Percentiles rank a stretch among this genome's conserved stretches.
Evolutionary conservation across 1,140 invertebrate genomes (phyloP).

Genomic region (Bombus affinis): DNA sequence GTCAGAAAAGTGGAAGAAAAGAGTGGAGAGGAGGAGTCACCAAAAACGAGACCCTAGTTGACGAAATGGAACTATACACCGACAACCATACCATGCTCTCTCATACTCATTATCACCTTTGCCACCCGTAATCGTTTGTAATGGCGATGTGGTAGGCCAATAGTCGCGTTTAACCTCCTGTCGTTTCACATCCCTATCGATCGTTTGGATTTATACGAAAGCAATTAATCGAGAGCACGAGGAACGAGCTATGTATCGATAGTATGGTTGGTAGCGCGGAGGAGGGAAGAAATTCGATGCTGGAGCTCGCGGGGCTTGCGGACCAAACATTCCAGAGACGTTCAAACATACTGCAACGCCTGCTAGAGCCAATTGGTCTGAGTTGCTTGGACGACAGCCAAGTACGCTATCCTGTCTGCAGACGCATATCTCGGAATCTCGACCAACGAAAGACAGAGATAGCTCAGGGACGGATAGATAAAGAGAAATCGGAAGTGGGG

Average conservation of each 20-base stretch:
- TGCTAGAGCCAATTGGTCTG: conserved; percentile 74
- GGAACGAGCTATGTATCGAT: conserved; percentile 18
- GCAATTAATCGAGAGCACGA: conserved; percentile 69
- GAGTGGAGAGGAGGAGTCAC: conserved; percentile 27
- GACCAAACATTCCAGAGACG: conserved; percentile 68
- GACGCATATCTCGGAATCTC: conserved; percentile 58
- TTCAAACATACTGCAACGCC: conserved; percentile 69
- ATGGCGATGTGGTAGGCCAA: background rate
- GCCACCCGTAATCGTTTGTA: conserved; percentile 63
- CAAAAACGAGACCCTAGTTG: conserved; percentile 35
- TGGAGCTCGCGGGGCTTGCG: conserved; percentile 32
- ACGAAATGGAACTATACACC: background rate
- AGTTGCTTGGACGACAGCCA: conserved; percentile 78
- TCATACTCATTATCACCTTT: conserved; percentile 50
- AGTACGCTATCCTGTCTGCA: conserved; percentile 73
- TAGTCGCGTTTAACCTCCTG: background rate
- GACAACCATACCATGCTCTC: background rate
- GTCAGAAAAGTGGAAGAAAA: conserved; percentile 29
- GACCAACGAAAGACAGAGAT: conserved; percentile 45
- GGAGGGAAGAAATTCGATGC: conserved; percentile 45
- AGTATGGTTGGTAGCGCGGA: background rate
- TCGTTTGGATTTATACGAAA: conserved; percentile 54
- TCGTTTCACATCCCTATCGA: conserved; percentile 24
- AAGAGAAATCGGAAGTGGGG: conserved; percentile 13
- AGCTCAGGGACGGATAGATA: conserved; percentile 23